Conservation (phyloP, 2,113 vertebrate genomes). For the Sinocyclocheilus anophthalmus region DNA sequence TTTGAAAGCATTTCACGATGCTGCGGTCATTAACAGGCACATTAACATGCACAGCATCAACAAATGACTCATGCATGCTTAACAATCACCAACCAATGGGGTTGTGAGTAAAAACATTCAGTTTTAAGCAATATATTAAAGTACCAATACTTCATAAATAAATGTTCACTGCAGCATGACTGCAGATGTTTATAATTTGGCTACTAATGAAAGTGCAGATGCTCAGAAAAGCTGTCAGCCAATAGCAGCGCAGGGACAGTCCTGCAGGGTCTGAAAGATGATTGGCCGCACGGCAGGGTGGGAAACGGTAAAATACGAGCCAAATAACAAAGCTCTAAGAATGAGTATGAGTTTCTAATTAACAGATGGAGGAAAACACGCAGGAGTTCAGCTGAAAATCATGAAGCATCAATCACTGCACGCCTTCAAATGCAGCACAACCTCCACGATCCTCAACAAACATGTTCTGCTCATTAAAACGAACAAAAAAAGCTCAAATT, state of each 20-base stretch:
- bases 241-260: constrained; percentile 44
- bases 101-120: not conserved
- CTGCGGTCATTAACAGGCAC: not conserved
- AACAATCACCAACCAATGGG: not conserved
- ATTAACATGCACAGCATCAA: not conserved
- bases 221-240: constrained; percentile 43
- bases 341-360: not conserved
- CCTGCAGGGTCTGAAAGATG: constrained; percentile 7
- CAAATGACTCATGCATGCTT: not conserved
- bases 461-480: no score
- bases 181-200: not conserved
- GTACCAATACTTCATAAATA: no score
- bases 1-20: not conserved
- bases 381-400: not conserved
- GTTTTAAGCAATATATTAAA: not conserved
- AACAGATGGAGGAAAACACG: not conserved
- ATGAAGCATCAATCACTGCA: not conserved
- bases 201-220: not conserved
- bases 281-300: constrained; percentile 32
- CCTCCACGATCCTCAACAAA: not conserved
- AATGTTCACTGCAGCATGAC: not conserved
- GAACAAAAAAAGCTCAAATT: no score
- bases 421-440: not conserved
- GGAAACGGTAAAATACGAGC: not conserved
- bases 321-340: not conserved